Base-by-base conservation (phyloP, 1,140 invertebrate species). In the Ceratina australensis region DNA sequence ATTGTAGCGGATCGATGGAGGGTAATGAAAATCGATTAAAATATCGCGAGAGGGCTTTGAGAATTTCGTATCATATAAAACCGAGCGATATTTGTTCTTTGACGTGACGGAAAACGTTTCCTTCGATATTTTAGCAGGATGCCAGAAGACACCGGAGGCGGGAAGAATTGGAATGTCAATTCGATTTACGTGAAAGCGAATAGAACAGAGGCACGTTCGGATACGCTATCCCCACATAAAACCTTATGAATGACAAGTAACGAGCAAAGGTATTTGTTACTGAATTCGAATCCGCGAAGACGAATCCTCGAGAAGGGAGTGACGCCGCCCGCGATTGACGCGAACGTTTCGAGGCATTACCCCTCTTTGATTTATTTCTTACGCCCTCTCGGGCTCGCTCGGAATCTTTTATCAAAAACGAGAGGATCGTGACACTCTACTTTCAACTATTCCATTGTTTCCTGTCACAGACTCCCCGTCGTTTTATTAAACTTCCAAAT, bases 161-260 rank as follows among this genome's bases (percentile, higher is more conserved):
- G 22, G 56, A 12, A 60, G 56, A 76, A 71, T 54, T 50, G 74
- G 50, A 60, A 42, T 33, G 57, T 71, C 74, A 77, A 50, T 52
- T 63, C 59, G 66, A 71, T 47, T 77, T 77, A 77, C 24, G 10
- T 49, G 66, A 61, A 61, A 71, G 28, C 66, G 74, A 77, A 77
- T 61, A 52, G 49, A 77, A 60, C 33, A 61, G 15, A 52, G 64
- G 26, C 42, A 69, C 74, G 74, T 77, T 60, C 74, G 33, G 26
- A 16, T 54, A 54, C 52, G 33, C 73, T 76, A 57, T 61, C 57
- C 22, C 20, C 66, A 16, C 22, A 33, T 77, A 77, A 77, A 71
- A 77, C 74, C 74, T 52, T 77, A 71, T 68, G 74, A 77, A 71
- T 69, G 74, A 77, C 66, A 77, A 77, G 67, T 71, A 77, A 77